A percentile compares a stretch with the other conserved stretches of the same genome.
Evolutionary conservation across 2,797 vertebrate species (phyloP).

Genomic region (Cephalopachus bancanus): DNA sequence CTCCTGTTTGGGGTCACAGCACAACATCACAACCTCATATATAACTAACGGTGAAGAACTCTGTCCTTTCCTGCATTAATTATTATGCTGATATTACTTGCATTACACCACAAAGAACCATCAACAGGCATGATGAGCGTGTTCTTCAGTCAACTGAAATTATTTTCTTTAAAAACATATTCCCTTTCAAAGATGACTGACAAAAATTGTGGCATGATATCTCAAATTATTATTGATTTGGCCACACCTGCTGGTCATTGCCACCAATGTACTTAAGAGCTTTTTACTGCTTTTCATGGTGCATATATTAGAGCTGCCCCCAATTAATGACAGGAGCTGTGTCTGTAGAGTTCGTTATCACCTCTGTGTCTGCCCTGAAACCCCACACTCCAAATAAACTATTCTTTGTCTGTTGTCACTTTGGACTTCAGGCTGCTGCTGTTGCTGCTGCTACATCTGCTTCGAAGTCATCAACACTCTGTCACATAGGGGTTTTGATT

Average conservation of each 20-base stretch:
- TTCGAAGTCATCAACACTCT: slow-evolving; percentile 4
- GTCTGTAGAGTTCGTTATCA: slow-evolving; percentile 17
- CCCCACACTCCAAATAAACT: neutral
- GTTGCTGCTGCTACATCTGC: neutral
- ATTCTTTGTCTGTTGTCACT: neutral
- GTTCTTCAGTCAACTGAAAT: slow-evolving; percentile 50
- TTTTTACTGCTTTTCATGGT: neutral
- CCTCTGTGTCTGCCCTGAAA: neutral
- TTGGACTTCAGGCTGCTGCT: neutral
- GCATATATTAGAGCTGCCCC: neutral
- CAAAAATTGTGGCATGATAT: neutral
- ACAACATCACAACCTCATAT: neutral
- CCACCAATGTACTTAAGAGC: neutral
- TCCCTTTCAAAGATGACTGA: neutral
- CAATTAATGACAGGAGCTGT: neutral
- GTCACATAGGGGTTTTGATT: neutral
- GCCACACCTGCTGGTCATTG: neutral
- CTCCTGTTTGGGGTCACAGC: slow-evolving; percentile 56
- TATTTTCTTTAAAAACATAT: slow-evolving; percentile 24
- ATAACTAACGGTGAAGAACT: neutral
- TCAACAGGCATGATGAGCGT: neutral
- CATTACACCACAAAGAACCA: slow-evolving; percentile 2
- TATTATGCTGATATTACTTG: slow-evolving; percentile 43
- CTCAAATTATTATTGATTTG: slow-evolving; percentile 27
- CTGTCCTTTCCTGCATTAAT: slow-evolving; percentile 48